Evolutionary conservation across 2,113 vertebrate species (phyloP).

Genomic region (Cochlearius cochlearius): DNA sequence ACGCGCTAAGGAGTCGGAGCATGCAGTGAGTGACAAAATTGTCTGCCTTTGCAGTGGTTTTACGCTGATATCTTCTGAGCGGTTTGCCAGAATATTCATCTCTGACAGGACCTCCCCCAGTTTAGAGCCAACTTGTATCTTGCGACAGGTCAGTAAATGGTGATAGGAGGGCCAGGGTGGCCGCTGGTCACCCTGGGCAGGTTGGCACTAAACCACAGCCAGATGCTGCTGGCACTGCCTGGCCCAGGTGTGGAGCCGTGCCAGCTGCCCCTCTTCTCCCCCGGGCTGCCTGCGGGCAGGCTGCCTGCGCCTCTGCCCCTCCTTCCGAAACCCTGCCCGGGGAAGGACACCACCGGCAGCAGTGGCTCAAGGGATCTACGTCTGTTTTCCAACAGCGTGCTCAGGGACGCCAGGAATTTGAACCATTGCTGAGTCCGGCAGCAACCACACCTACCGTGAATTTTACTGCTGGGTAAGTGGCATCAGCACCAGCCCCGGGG

Average conservation of each 20-base stretch:
- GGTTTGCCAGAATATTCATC: neutral
- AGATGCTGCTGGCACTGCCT: neutral
- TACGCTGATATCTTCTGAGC: neutral
- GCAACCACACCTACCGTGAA: neutral
- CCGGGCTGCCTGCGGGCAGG: neutral
- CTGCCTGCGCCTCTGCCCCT: neutral
- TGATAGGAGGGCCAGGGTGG: neutral
- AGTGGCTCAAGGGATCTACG: fast-evolving
- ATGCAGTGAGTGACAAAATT: neutral
- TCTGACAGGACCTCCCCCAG: neutral
- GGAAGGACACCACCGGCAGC: neutral
- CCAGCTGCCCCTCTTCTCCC: neutral
- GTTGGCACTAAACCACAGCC: neutral
- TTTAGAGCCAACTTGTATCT: neutral
- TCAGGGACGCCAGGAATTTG: neutral
- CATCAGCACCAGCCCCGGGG: fast-evolving
- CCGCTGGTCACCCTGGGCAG: neutral
- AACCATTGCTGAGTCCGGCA: neutral
- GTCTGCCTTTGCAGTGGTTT: neutral
- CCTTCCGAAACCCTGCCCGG: neutral
- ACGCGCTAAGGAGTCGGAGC: fast-evolving
- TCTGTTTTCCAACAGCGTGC: neutral
- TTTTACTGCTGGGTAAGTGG: neutral
- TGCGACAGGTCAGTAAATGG: neutral
- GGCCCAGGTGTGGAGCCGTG: neutral